Percentiles rank a stretch among this genome's conserved stretches.
Conservation (phyloP, 2,888 invertebrate species). For the Drosophila conformis region DNA sequence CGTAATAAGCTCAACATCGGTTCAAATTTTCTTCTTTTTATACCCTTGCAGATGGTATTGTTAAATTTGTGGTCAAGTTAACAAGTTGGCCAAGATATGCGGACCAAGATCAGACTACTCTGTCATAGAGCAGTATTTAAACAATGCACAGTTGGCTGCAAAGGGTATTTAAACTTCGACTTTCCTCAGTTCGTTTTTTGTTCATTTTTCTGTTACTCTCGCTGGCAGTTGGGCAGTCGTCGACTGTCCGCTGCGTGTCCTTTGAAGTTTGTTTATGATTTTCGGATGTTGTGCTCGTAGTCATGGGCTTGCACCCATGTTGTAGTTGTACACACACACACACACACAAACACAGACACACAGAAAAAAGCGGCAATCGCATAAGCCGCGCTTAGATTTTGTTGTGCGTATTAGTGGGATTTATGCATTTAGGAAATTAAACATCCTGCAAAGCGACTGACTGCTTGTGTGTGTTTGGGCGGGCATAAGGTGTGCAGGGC, state of each 20-base stretch:
- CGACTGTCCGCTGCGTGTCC: slow-evolving; percentile 58
- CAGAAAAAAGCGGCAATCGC: slow-evolving; percentile 47
- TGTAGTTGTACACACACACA: slow-evolving; percentile 14
- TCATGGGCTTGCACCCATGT: slow-evolving; percentile 50
- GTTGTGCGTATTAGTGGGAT: slow-evolving; percentile 78
- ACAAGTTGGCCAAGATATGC: neutral
- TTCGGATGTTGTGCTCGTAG: slow-evolving; percentile 75
- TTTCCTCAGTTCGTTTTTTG: neutral
- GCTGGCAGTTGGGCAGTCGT: slow-evolving; percentile 48
- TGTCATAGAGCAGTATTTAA: neutral
- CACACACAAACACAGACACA: neutral
- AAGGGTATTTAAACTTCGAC: neutral
- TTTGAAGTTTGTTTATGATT: slow-evolving; percentile 83
- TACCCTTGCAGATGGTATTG: neutral
- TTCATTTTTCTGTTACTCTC: slow-evolving; percentile 1
- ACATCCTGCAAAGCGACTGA: slow-evolving; percentile 73
- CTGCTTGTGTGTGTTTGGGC: slow-evolving; percentile 10
- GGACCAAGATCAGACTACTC: neutral
- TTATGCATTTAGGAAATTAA: slow-evolving; percentile 84
- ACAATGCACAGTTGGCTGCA: neutral
- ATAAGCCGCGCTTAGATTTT: slow-evolving; percentile 73
- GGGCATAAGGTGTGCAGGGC: slow-evolving; percentile 15
- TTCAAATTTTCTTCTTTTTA: slow-evolving; percentile 19
- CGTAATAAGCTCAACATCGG: slow-evolving; percentile 70
- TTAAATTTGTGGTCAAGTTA: neutral